phyloP scores from a whole-genome alignment of 1,140 invertebrate species.

The Pogonomyrmex barbatus region DNA sequence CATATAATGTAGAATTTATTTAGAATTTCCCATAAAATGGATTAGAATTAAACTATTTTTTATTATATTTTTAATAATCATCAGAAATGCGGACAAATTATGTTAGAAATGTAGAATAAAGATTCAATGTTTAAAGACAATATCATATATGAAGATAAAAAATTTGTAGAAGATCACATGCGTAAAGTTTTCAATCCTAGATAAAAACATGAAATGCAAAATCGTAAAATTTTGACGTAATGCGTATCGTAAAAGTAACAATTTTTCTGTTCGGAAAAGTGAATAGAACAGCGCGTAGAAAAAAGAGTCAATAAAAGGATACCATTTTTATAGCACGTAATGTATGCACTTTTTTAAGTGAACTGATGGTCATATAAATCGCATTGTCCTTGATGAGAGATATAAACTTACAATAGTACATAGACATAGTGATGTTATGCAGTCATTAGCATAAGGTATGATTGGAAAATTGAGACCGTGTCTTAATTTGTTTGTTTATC shows the following conservation, averaged over 20 bases:
- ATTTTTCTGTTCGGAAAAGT: not conserved
- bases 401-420: constrained; percentile 6
- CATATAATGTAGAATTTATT: not conserved
- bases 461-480: constrained; percentile 26
- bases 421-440: too few species aligned
- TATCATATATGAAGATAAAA: not conserved
- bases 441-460: not conserved
- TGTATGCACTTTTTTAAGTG: not conserved
- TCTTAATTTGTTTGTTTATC: constrained; percentile 6
- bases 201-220: not conserved
- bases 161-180: not conserved
- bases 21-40: constrained; percentile 6
- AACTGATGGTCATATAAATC: not conserved
- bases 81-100: not conserved
- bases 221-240: constrained; percentile 1
- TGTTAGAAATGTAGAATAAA: not conserved
- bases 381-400: constrained; percentile 9
- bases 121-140: not conserved
- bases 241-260: not conserved
- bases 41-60: not conserved
- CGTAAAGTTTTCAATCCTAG: not conserved
- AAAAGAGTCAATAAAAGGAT: constrained; percentile 15
- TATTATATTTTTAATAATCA: not conserved
- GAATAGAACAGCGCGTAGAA: not conserved
- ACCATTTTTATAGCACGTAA: not conserved